Evolutionary conservation across 64 coral and sea anemone genomes (phyloP).

Genomic region (Anthopleura sola): DNA sequence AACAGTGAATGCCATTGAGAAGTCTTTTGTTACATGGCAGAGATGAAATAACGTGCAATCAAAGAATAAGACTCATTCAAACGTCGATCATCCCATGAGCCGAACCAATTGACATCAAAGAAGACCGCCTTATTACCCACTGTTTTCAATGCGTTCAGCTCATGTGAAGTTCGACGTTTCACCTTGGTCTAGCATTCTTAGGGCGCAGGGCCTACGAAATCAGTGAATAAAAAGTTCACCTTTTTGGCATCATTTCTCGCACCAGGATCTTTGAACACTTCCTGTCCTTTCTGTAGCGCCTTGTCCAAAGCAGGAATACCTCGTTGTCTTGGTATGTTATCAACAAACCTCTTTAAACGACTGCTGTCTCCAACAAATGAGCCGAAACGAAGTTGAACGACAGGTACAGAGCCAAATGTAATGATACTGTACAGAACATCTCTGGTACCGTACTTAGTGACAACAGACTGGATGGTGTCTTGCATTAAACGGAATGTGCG

Average conservation of each 20-base stretch:
- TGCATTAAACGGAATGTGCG: slow-evolving; percentile 38
- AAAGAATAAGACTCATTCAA: no score
- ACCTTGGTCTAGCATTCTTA: no score
- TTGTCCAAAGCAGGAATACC: slow-evolving; percentile 52
- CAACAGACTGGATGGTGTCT: slow-evolving; percentile 42
- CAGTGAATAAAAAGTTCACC: neutral
- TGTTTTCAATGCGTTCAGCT: no score
- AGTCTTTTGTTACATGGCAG: no score
- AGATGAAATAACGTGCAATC: no score
- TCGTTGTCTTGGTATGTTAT: neutral
- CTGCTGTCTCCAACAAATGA: slow-evolving; percentile 9
- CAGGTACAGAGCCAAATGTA: slow-evolving; percentile 24
- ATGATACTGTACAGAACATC: slow-evolving; percentile 44
- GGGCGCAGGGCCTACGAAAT: no score
- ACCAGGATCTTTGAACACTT: slow-evolving; percentile 30
- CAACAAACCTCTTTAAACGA: slow-evolving; percentile 6
- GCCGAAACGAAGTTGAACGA: slow-evolving; percentile 26
- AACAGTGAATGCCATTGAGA: no score
- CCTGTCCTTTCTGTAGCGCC: slow-evolving; percentile 51
- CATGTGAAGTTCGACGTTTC: no score
- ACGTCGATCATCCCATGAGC: no score
- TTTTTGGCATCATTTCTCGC: slow-evolving; percentile 51
- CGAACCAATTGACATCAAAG: no score
- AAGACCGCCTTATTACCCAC: no score
- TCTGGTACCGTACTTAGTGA: slow-evolving; percentile 47